Percentiles rank a stretch among this genome's conserved stretches.
Evolutionary conservation across 2,797 vertebrate genomes (phyloP).

Genomic region (Gouania willdenowi): DNA sequence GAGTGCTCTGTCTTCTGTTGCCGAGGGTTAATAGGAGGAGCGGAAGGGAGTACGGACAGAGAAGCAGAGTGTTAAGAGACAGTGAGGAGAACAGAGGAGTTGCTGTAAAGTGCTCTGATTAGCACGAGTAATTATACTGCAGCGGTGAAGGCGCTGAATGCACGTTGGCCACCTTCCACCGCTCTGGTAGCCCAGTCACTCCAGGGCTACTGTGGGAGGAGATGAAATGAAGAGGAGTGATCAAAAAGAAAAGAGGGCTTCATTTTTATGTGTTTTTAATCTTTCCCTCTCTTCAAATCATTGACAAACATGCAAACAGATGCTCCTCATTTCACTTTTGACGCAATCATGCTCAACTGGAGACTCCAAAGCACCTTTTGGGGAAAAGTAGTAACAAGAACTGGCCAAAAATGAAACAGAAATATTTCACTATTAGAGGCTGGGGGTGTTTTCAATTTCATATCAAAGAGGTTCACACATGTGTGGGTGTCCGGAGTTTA

Average conservation of each 20-base stretch:
- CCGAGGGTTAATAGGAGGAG: constrained; percentile 58
- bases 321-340: not conserved
- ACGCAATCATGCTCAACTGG: not conserved
- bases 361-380: too few species aligned
- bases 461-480: constrained; percentile 32
- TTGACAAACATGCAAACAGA: constrained; percentile 7
- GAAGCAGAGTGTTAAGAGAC: constrained; percentile 55
- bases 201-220: constrained; percentile 29
- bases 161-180: constrained; percentile 60
- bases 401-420: not conserved
- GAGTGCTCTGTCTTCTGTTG: constrained; percentile 50
- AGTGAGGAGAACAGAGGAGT: constrained; percentile 67
- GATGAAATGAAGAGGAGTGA: not conserved
- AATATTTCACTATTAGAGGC: not conserved
- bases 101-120: constrained; percentile 80
- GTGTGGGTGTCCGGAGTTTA: constrained; percentile 16
- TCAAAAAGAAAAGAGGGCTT: constrained; percentile 15
- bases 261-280: constrained; percentile 26
- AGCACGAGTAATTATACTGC: constrained; percentile 77
- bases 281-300: constrained; percentile 1
- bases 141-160: constrained; percentile 63
- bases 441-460: constrained; percentile 29
- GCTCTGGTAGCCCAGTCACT: constrained; percentile 32
- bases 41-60: constrained; percentile 49
- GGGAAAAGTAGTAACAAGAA: not conserved